Evolutionary conservation across 2,888 invertebrate species (phyloP).

Genomic region (Dynastes maya): DNA sequence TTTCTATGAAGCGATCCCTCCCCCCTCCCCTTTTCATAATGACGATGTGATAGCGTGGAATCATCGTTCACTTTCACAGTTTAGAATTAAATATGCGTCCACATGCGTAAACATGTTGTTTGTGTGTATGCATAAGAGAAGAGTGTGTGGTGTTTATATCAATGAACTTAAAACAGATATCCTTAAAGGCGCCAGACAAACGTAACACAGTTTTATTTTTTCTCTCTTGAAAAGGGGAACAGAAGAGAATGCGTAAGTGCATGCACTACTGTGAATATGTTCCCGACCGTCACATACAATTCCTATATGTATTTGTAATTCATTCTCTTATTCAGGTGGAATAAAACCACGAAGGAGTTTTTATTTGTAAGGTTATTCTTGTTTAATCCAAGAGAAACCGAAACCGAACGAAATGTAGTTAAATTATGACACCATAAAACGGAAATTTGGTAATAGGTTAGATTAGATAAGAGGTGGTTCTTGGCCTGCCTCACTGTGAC

Average conservation of each 20-base stretch:
- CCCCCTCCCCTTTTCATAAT: neutral
- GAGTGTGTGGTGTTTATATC: conserved; percentile 44
- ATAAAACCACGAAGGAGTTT: no score
- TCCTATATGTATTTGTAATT: no score
- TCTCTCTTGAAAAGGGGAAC: conserved; percentile 31
- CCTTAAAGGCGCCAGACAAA: conserved; percentile 53
- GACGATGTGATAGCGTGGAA: conserved; percentile 18
- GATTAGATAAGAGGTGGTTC: no score
- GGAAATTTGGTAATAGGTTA: no score
- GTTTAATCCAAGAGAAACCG: no score
- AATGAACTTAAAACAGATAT: conserved; percentile 49
- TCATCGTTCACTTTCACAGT: conserved; percentile 41
- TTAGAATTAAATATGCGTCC: conserved; percentile 30
- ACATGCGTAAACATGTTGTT: conserved; percentile 20
- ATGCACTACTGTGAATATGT: conserved; percentile 8
- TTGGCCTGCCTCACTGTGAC: no score
- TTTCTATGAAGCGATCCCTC: conserved; percentile 11
- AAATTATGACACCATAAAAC: no score
- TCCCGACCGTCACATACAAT: no score
- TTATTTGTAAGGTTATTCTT: no score
- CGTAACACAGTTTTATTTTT: conserved; percentile 26
- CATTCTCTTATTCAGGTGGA: no score
- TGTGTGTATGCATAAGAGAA: neutral
- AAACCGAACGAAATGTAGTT: no score
- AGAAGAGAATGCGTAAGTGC: conserved; percentile 4